Evolutionary conservation across 2,888 invertebrate species (phyloP), one percentile per base, ranked within the genome.

Genomic region (Cryptophagus acutangulus): DNA sequence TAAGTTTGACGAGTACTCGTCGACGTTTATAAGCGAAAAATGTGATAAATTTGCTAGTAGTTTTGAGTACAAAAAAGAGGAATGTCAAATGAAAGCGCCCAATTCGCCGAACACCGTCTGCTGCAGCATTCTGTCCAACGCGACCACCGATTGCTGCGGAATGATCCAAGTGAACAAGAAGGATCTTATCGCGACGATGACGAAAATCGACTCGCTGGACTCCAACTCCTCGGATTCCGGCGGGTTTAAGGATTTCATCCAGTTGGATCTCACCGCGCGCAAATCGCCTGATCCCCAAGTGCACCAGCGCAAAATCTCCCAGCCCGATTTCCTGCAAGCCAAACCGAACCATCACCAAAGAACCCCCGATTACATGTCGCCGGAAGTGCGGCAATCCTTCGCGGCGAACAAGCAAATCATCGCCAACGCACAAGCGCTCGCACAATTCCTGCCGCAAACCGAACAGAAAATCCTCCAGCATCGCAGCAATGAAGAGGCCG

Each of bases 191-290:
- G 57, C 57, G 28, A 60, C 61, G 33, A 61, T 69, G 50, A 59
- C 63, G 2, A 70, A 70, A 58, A 59, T 67, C 33, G 70, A 69
- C 45, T 70, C 70, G 1, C 49, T 69, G 16, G 71, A 71, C 49
- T 70, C 70, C 2, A 70, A 69, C 41, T 70, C 70, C 2, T 71
- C 71, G 2, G 69, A 70, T 51, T 71, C 71, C 0, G 71, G 71
- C 3, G 71, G 71, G 2, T 71, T 71, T 51, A 70, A 71, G 43
- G 71, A 71, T 48, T 71, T 70, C 47, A 51, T 70, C 17, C 69
- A 67, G 37, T 46, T 65, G 28, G 65, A 68, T 36, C 36, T 63
- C 33, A 41, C 51, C 2, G 54, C 56, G 33, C 54, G 54, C 30
- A 30, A 40, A 12, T 40, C 54, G 5, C 48, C 51, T 2, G 57